Conservation (phyloP, 2,888 invertebrate species). For the Dicycla oo region DNA sequence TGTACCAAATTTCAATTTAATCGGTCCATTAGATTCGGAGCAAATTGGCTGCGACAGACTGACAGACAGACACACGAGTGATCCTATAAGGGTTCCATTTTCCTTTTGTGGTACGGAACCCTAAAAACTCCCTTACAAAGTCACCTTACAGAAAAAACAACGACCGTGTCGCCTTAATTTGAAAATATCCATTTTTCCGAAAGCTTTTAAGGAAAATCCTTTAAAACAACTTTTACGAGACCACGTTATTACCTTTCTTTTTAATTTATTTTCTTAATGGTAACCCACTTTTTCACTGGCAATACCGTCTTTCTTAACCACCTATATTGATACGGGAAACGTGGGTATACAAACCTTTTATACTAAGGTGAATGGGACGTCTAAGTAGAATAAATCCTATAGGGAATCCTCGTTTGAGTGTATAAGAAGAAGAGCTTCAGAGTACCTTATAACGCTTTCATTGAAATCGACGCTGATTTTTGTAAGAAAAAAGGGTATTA, state of each 20-base stretch:
- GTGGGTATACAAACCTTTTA: constrained; percentile 29
- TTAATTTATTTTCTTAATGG: constrained; percentile 46
- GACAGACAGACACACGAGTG: too few species aligned
- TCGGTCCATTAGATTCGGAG: too few species aligned
- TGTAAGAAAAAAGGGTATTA: too few species aligned
- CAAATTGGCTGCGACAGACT: too few species aligned
- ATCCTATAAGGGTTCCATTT: too few species aligned
- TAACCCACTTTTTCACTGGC: constrained; percentile 39
- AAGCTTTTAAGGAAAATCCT: constrained; percentile 51
- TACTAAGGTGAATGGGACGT: constrained; percentile 19
- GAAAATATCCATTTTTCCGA: constrained; percentile 45
- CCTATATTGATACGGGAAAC: constrained; percentile 19
- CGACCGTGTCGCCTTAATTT: constrained; percentile 37
- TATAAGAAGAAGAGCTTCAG: constrained; percentile 2
- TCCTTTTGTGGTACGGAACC: too few species aligned
- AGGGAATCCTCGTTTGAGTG: constrained; percentile 38
- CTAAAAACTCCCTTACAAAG: background rate
- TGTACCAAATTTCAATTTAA: too few species aligned
- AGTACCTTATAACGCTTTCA: constrained; percentile 9
- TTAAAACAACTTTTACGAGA: constrained; percentile 34
- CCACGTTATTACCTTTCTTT: constrained; percentile 38
- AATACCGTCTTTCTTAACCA: constrained; percentile 26
- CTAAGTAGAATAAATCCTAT: constrained; percentile 42
- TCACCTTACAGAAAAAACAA: constrained; percentile 24
- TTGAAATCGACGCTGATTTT: background rate